Evolutionary conservation across 35 echinoderm and acorn worm genomes (phyloP), one percentile per base, ranked within the genome.

Genomic region (Heliocidaris tuberculata): DNA sequence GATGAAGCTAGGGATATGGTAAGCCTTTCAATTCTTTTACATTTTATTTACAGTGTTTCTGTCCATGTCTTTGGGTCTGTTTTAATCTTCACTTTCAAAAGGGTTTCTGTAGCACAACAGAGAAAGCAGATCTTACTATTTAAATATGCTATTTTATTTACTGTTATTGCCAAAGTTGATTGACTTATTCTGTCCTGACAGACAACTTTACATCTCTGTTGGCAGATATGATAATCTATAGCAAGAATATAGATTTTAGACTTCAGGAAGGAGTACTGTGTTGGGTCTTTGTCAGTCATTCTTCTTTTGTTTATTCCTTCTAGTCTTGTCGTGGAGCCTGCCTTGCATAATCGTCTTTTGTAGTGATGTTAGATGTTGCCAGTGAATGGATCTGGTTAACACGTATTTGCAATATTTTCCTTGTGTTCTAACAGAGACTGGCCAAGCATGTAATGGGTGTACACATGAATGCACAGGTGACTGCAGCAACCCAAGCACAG

Each of bases 391-490:
- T 21, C 27, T 27, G 7, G 0, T 27, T 78, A 70, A 70, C 17
- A 2, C 27, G 21, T n/a, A 60, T 60, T 2, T 7, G 5, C 2
- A 5, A 27, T 78, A 19, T 78, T 48, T 7, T 89, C 0, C 10
- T 48, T 89, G 87, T 5, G 6, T 89, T 48, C 31, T 47, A 49
- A 92, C 95, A 99, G 98, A 96, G 95, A 65, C 96, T 99, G 42
- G 98, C 98, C 29, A 99, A 99, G 88, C 98, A 99, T 85, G 98
- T 99, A 32, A 99, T 99, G 98, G 97, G 97, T 90, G 96, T 99
- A 13, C 98, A 99, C 92, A 96, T 99, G 94, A 97, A 96, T 89
- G 98, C 98, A 9, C 93, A 95, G 85, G 93, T 96, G 32, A 96
- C 88, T 59, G 70, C 95, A 21, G 71, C 96, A 92, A 86, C 92